Evolutionary conservation across 2,113 vertebrate species (phyloP), one percentile per base, ranked within the genome.

Genomic region (Rhinichthys klamathensis): DNA sequence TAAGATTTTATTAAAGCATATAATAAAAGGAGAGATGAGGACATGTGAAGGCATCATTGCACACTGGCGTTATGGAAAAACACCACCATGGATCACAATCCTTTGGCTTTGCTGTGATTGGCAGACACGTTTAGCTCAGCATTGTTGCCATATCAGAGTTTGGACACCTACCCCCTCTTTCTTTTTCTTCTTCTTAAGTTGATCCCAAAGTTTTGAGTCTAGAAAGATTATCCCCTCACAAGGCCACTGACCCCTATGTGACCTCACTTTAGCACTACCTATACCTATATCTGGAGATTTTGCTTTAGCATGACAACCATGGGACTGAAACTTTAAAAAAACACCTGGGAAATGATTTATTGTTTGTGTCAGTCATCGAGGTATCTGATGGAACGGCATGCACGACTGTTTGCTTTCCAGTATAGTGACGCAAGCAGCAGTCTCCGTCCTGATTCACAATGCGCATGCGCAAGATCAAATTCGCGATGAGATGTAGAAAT

Each of bases 81-180:
- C 30, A 58, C 76, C 35, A 80, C 32, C 1, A 13, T 12, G 18
- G 27, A 41, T 60, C 23, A 61, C n/a, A 70, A 85, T 49, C 54
- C 18, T 18, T 81, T 49, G 27, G 69, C 77, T 72, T 74, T 32
- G 30, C 41, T 35, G 56, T 73, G 77, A 58, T 35, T 44, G 46
- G 79, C 27, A 51, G 35, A 56, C 30, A 35, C 18, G 1, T 18
- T 69, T 76, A 41, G 38, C 56, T 51, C 61, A 58, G 49, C 32
- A 60, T 54, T 81, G 38, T 74, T 73, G 41, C 44, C n/a, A 44
- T 51, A 84, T 41, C n/a, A 73, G 83, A 54, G 79, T 82, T 85
- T 78, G 72, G 32, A 44, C 38, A n/a, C 27, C 74, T 8, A 69
- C 27, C 30, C 54, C 65, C 27, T 32, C 11, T 25, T 77, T 77